Base-by-base conservation (phyloP, 1,140 invertebrate species). In the Leptinotarsa lineolata region DNA sequence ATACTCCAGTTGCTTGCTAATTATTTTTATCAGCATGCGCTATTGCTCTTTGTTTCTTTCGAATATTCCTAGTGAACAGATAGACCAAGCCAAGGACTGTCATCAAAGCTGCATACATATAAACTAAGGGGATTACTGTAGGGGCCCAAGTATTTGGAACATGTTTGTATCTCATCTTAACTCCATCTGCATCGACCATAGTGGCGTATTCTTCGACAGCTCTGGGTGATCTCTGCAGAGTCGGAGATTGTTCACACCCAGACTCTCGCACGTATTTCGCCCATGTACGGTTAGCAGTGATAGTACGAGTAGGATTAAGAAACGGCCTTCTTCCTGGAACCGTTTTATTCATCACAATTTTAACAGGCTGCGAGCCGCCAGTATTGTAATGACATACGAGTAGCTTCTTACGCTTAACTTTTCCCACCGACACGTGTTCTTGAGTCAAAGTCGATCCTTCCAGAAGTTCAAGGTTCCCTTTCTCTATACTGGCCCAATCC, bases 191-290 rank as follows among this genome's bases (percentile, higher is more conserved):
- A 48, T 39, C 73, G n/a, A 71, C 59, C 12, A 46, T 24, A 39
- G 22, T 73, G 22, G 67, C 64, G 22, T 75, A 69, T 11, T 65
- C 58, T 30, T 74, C 48, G 8, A 72, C 72, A 13, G 78, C 70
- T 44, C 78, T 74, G 13, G 77, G 61, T 13, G 72, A 65, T 74
- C 74, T 80, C 78, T 20, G 78, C n/a, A 75, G 70, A 59, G 61
- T 72, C 8, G 74, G 73, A 66, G 66, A 70, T 64, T 75, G 88
- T 45, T 87, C 88, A 76, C 91, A 92, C 54, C 87, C 89, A 0
- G 91, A 91, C 80, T 92, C 91, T 54, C 90, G 85, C 0, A 92
- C 88, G 76, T 91, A 92, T 79, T 91, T 91, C 0, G 90, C 90
- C 91, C 91, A 92, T 0, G 91, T 92, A 76, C 90, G 87, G 74